A percentile compares a stretch with the other conserved stretches of the same genome.
These are phyloP conservation scores for Drosophila vallismaia DNA, from an alignment of 2,888 invertebrate species.

Conservation along the genomic window DNA sequence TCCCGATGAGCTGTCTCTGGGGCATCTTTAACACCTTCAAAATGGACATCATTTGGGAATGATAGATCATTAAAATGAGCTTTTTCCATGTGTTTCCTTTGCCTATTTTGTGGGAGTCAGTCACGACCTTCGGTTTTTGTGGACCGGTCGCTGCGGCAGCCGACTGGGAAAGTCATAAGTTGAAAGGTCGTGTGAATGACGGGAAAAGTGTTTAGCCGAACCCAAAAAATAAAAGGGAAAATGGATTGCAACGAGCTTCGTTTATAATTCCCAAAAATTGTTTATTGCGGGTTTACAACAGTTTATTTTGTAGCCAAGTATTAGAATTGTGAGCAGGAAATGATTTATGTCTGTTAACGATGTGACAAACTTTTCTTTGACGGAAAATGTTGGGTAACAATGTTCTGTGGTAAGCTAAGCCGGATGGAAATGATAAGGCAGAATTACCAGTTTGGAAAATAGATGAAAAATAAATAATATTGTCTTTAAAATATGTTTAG, in stretches of 20 bases:
- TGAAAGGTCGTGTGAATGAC: slow-evolving; percentile 70
- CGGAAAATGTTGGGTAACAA: slow-evolving; percentile 28
- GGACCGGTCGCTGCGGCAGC: slow-evolving; percentile 32
- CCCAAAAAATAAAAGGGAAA: slow-evolving; percentile 38
- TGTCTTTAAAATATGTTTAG: not conserved
- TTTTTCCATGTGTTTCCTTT: slow-evolving; percentile 29
- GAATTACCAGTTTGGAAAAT: not conserved
- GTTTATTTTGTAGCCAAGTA: slow-evolving; percentile 1
- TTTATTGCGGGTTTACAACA: slow-evolving; percentile 11
- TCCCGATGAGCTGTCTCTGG: slow-evolving; percentile 21
- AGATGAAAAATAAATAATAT: slow-evolving; percentile 1
- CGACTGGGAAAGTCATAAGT: slow-evolving; percentile 54
- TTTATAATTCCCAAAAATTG: slow-evolving; percentile 11
- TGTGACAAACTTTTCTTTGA: slow-evolving; percentile 33
- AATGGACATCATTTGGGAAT: slow-evolving; percentile 59
- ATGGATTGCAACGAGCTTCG: slow-evolving; percentile 27
- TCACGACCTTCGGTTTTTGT: slow-evolving; percentile 46
- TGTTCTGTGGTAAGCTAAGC: slow-evolving; percentile 30
- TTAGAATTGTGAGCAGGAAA: slow-evolving; percentile 51
- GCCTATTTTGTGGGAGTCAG: slow-evolving; percentile 52
- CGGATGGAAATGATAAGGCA: slow-evolving; percentile 46
- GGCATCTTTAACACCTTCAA: slow-evolving; percentile 50
- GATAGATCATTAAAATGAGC: slow-evolving; percentile 68
- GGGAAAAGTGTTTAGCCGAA: slow-evolving; percentile 42
- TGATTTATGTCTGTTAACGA: slow-evolving; percentile 36